Evolutionary conservation across 2,113 vertebrate species (phyloP).

Genomic region (Phylloscopus whistleri): DNA sequence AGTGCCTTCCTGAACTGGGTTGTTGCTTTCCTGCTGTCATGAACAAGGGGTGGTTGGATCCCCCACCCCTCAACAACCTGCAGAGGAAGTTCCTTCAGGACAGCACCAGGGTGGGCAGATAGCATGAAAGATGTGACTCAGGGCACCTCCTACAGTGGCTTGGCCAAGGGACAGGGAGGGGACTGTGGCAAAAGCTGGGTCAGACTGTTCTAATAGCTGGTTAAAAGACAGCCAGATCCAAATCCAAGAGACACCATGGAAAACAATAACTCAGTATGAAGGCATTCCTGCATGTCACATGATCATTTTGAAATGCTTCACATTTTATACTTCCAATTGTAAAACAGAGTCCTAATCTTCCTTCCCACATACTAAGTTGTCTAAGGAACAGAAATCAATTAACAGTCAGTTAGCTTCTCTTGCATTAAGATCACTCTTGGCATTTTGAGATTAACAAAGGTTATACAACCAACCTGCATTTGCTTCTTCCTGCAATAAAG

Average conservation of each 20-base stretch:
- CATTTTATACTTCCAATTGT: conserved; percentile 29
- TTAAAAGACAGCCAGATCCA: not conserved
- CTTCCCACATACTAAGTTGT: conserved; percentile 39
- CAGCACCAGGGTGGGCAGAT: not conserved
- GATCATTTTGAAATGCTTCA: not conserved
- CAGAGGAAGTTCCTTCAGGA: not conserved
- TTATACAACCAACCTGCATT: conserved; percentile 39
- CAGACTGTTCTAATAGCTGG: conserved; percentile 10
- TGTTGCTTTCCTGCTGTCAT: not conserved
- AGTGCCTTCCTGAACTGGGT: not conserved
- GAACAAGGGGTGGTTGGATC: not conserved
- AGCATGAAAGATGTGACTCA: not conserved
- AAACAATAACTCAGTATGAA: conserved; percentile 29
- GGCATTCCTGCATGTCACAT: conserved; percentile 10
- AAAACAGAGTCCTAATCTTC: conserved; percentile 34
- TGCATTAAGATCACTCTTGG: conserved; percentile 36
- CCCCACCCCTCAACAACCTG: not conserved
- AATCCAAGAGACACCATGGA: not conserved
- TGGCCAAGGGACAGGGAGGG: not conserved
- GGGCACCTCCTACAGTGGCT: not conserved
- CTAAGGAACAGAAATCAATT: conserved; percentile 52
- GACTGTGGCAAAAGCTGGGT: conserved; percentile 6
- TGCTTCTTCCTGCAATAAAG: conserved; percentile 77
- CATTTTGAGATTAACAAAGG: conserved; percentile 55
- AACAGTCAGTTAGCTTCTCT: conserved; percentile 40